Percentiles rank a stretch among this genome's conserved stretches.
phyloP scores from a whole-genome alignment of 2,888 invertebrate species.

The Apamea epomidion region DNA sequence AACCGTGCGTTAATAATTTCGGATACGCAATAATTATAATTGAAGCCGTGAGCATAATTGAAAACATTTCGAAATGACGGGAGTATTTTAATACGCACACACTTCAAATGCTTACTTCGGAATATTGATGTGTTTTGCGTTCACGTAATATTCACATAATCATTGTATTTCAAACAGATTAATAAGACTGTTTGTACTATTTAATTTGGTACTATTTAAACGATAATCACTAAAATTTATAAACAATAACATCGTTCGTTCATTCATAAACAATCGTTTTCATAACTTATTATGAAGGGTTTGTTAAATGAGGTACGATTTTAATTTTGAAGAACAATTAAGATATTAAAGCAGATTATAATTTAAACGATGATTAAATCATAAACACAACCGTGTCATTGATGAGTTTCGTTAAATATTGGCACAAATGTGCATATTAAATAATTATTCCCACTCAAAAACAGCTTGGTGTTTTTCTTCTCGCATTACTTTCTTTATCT shows the following conservation, averaged over 20 bases:
- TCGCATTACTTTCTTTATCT: neutral
- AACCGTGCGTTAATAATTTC: conserved; percentile 50
- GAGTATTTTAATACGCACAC: conserved; percentile 12
- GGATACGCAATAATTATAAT: conserved; percentile 44
- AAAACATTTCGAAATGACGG: conserved; percentile 41
- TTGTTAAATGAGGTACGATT: neutral
- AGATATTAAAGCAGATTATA: neutral
- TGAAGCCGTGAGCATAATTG: conserved; percentile 44
- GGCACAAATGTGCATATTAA: neutral
- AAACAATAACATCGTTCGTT: neutral
- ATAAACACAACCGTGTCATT: neutral
- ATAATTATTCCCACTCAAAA: neutral
- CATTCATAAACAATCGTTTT: neutral
- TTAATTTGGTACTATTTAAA: neutral
- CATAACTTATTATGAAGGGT: conserved; percentile 1
- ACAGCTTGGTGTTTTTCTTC: neutral
- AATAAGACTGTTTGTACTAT: neutral
- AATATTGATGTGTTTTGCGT: conserved; percentile 12
- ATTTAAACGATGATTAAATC: neutral
- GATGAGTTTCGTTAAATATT: neutral
- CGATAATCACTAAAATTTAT: neutral
- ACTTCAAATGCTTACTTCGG: conserved; percentile 25
- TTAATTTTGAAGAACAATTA: neutral
- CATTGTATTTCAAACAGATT: conserved; percentile 1
- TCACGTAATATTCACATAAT: neutral